A percentile compares a stretch with the other conserved stretches of the same genome.
Evolutionary conservation across 1,140 invertebrate genomes (phyloP).

Genomic region (Macrosteles quadrilineatus): DNA sequence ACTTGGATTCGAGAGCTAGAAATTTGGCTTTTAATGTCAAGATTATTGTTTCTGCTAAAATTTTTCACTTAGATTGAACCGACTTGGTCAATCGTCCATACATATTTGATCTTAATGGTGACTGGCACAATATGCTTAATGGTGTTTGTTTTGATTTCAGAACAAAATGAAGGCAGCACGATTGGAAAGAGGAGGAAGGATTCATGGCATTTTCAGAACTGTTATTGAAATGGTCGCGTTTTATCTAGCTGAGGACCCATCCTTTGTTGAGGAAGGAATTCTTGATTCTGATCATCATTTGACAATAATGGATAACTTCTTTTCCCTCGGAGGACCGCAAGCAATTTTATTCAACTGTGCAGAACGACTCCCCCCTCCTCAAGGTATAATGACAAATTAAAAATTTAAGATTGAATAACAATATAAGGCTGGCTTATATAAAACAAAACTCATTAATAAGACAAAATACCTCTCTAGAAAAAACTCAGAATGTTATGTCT

Average conservation of each 20-base stretch:
- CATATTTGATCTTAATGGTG: background rate
- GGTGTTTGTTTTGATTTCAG: background rate
- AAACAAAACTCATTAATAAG: no score
- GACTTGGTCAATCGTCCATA: background rate
- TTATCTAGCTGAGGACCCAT: conserved; percentile 56
- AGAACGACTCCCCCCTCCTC: conserved; percentile 50
- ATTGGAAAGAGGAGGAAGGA: background rate
- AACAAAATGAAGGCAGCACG: background rate
- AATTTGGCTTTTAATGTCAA: no score
- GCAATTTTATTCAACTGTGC: conserved; percentile 58
- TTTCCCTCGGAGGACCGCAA: conserved; percentile 51
- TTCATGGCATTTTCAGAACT: conserved; percentile 38
- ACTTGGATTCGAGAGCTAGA: no score
- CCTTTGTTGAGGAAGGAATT: conserved; percentile 64
- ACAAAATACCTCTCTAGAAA: no score
- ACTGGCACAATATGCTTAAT: background rate
- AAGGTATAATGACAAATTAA: conserved; percentile 48
- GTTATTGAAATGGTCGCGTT: conserved; percentile 64
- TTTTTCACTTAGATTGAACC: background rate
- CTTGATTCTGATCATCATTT: conserved; percentile 62
- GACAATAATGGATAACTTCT: conserved; percentile 57
- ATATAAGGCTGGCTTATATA: no score
- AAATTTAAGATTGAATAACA: no score
- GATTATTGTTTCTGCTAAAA: no score
- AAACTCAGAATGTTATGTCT: no score